Conservation (phyloP, 2,113 vertebrate genomes). For the Eubucco bourcierii region DNA sequence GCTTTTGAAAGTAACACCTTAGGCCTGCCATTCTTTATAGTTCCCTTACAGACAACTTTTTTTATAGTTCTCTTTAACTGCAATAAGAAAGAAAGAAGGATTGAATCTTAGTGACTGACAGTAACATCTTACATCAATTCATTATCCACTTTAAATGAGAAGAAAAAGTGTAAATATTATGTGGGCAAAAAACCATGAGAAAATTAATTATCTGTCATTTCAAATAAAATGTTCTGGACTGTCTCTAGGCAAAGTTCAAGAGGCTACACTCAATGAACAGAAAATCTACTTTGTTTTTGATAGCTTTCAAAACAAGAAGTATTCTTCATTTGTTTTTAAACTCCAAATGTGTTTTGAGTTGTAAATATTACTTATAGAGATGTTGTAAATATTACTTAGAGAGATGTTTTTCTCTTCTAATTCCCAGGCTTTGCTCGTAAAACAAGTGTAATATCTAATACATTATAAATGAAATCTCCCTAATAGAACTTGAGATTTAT, state of each 20-base stretch:
- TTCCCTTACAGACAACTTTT: too few species aligned
- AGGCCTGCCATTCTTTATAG: background rate
- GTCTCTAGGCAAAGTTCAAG: constrained; percentile 1
- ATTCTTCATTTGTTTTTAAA: constrained; percentile 32
- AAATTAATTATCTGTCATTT: background rate
- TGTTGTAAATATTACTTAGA: constrained; percentile 33
- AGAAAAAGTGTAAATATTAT: background rate
- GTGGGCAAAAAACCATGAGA: background rate
- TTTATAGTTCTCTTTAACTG: background rate
- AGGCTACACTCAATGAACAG: background rate
- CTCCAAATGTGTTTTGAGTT: constrained; percentile 46
- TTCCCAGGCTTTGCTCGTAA: background rate
- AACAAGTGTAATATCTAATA: background rate
- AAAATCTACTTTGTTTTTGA: constrained; percentile 45
- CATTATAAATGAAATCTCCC: constrained; percentile 11
- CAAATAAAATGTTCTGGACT: constrained; percentile 2
- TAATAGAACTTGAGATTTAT: background rate
- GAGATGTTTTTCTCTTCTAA: background rate
- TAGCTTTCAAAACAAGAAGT: constrained; percentile 27
- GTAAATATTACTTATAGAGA: constrained; percentile 35
- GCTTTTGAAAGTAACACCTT: background rate
- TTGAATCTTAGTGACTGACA: background rate
- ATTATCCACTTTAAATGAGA: background rate
- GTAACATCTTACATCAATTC: background rate
- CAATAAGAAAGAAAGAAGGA: background rate